Evolutionary conservation across 2,113 vertebrate genomes (phyloP), one percentile per base, ranked within the genome.

Genomic region (Gymnorhina tibicen): DNA sequence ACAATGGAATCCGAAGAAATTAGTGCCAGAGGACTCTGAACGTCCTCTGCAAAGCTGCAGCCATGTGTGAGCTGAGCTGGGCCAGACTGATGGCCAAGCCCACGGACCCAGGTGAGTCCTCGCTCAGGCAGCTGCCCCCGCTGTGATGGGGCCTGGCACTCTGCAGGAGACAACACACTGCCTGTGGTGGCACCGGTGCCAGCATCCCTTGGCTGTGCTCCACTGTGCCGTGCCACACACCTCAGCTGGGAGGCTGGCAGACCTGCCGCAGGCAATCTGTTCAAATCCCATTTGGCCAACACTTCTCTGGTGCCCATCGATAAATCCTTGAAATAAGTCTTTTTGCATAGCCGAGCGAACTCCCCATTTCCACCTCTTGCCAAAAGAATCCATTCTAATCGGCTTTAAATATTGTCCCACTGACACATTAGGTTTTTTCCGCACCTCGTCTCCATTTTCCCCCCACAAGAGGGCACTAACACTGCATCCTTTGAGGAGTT

Each of bases 381-480:
- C 59, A 74, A 69, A 81, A 85, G 1, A 66, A 52, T 75, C 50
- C 30, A 4, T 53, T 74, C 30, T 16, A n/a, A 24, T 46, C 15
- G 33, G 85, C 56, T 88, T 17, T 32, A 10, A 41, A 53, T 10
- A 0, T 37, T 56, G 32, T 53, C 50, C 30, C 37, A 1, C 9
- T 28, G 22, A 33, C 10, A 1, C 46, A 47, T 11, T 21, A 47
- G 46, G 3, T 3, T 41, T 11, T 77, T 60, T 3, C 55, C 30
- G 28, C 46, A 8, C 37, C 20, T 76, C 32, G 0, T 8, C 10
- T 39, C 46, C 37, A 20, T 66, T 56, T 81, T 96, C 41, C 37
- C 26, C 46, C 98, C 98, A 98, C 96, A 79, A 97, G 98, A 97
- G 98, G 98, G 98, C 97, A 96, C 95, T 95, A 97, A 92, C 84